Percentiles rank a stretch among this genome's conserved stretches.
Conservation (phyloP, 2,797 vertebrate species). For the Streptopelia turtur region DNA sequence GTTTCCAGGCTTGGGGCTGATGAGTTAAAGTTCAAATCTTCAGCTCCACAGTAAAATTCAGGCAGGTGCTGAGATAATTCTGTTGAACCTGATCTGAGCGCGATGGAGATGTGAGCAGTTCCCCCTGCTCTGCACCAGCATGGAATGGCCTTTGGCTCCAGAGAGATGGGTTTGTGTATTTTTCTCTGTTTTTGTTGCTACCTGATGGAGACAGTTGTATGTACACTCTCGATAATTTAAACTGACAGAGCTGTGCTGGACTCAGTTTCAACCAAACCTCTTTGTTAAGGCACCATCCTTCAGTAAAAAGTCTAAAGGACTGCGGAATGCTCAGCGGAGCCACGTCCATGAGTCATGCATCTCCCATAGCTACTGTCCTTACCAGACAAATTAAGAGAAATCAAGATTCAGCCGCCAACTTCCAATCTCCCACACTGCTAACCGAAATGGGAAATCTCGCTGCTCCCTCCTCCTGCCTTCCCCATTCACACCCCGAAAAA, state of each 20-base stretch:
- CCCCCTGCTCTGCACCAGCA: neutral
- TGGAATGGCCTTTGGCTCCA: neutral
- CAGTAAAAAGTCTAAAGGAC: neutral
- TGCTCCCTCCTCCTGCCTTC: conserved; percentile 17
- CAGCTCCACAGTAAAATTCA: neutral
- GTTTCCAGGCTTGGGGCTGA: neutral
- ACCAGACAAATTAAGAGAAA: conserved; percentile 1
- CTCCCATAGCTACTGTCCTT: neutral
- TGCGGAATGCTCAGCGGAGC: neutral
- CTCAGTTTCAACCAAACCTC: neutral
- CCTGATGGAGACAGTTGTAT: neutral
- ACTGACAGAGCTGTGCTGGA: neutral
- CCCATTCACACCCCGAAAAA: conserved; percentile 9
- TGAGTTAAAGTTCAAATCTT: neutral
- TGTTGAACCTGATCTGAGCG: neutral
- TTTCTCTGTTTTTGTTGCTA: neutral
- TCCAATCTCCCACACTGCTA: conserved; percentile 8
- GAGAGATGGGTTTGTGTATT: neutral
- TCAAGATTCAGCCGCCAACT: conserved; percentile 2
- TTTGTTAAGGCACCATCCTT: neutral
- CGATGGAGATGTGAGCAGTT: neutral
- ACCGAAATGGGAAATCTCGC: conserved; percentile 17
- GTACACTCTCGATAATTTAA: neutral
- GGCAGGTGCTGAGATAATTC: neutral
- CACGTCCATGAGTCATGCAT: neutral